Evolutionary conservation across 2,113 vertebrate species (phyloP).

Genomic region (Sylvietta virens): DNA sequence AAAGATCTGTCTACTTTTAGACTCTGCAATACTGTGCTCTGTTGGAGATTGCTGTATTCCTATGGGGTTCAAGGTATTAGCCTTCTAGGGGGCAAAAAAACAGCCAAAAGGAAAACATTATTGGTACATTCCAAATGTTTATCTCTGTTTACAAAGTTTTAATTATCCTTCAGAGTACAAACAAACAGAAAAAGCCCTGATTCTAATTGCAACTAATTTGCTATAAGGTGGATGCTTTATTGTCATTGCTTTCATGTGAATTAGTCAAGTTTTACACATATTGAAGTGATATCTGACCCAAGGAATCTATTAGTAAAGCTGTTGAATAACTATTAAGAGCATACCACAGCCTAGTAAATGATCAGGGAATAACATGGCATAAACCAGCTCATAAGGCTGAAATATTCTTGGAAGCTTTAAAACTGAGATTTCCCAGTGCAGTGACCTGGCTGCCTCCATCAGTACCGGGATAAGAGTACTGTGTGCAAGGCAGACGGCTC

Average conservation of each 20-base stretch:
- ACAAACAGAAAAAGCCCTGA: background rate
- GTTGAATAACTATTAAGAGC: background rate
- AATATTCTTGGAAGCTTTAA: background rate
- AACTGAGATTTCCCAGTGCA: background rate
- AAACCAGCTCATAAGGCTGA: background rate
- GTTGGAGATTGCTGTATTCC: background rate
- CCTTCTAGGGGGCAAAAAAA: background rate
- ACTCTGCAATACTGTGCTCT: background rate
- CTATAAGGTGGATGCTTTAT: background rate
- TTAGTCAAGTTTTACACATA: background rate
- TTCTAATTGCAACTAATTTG: background rate
- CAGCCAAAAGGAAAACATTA: background rate
- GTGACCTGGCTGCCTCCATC: background rate
- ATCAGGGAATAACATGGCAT: background rate
- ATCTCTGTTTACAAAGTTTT: background rate
- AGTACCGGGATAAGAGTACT: background rate
- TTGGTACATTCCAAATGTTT: background rate
- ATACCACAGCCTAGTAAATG: background rate
- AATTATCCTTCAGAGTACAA: background rate
- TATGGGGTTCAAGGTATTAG: background rate
- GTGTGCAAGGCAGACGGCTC: background rate
- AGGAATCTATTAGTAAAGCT: constrained; percentile 8
- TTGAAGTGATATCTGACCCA: background rate
- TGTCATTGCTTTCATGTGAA: background rate
- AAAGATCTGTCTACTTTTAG: background rate